These are phyloP conservation scores for Carapus acus DNA, from an alignment of 2,797 vertebrate genomes.

Conservation along the genomic window DNA sequence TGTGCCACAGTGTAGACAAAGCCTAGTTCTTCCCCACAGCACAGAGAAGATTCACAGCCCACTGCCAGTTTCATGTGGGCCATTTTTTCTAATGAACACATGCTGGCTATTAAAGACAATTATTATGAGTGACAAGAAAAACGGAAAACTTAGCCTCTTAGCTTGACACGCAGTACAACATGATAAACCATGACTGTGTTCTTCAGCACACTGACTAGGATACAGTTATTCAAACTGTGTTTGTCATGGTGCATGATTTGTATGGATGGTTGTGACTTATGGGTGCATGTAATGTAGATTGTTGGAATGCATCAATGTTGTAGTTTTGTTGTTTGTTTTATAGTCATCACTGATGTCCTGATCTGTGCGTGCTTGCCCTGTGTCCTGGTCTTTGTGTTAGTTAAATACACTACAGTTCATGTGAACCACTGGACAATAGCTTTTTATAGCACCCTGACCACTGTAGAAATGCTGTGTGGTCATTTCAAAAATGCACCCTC, in stretches of 20 bases:
- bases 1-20: no score
- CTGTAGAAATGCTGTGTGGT: conserved; percentile 65
- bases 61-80: no score
- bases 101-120: no score
- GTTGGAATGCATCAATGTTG: neutral
- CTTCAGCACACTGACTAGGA: no score
- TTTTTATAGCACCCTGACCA: conserved; percentile 43
- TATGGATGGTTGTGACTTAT: neutral
- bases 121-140: no score
- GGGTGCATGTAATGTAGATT: neutral
- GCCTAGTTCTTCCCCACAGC: no score
- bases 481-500: conserved; percentile 65
- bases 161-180: no score
- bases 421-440: conserved; percentile 43
- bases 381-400: conserved; percentile 38
- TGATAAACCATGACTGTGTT: no score
- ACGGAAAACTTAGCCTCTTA: no score
- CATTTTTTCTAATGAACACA: no score
- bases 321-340: neutral
- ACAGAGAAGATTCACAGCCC: no score
- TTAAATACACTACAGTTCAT: conserved; percentile 33
- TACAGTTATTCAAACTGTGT: neutral
- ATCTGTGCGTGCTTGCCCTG: conserved; percentile 27
- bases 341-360: conserved; percentile 1
- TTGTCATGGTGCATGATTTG: neutral